Conservation (phyloP, 35 echinoderm and acorn worm species). For the Apostichopus japonicus region DNA sequence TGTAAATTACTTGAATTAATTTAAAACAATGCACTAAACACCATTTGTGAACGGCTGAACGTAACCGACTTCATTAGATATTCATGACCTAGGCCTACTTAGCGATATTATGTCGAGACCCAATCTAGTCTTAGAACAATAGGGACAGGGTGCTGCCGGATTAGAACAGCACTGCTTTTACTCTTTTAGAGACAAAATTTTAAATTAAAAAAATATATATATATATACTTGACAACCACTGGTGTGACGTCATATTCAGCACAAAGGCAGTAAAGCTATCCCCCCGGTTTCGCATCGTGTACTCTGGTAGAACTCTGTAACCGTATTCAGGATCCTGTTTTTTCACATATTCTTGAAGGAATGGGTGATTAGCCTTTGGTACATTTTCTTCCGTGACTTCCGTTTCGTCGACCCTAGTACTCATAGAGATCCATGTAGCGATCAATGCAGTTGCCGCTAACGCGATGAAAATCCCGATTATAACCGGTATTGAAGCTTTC, state of each 20-base stretch:
- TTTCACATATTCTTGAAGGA: constrained; percentile 44
- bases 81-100: too few species aligned
- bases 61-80: too few species aligned
- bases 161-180: too few species aligned
- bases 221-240: constrained; percentile 47
- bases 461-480: background rate
- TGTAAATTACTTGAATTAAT: too few species aligned
- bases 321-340: constrained; percentile 13
- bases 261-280: constrained; percentile 40
- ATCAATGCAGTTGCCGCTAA: background rate
- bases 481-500: background rate
- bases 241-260: constrained; percentile 63
- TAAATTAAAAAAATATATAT: too few species aligned
- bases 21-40: too few species aligned
- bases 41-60: too few species aligned
- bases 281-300: background rate
- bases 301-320: constrained; percentile 30
- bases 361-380: constrained; percentile 14
- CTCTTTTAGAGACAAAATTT: too few species aligned
- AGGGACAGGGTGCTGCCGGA: too few species aligned
- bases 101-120: too few species aligned
- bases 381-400: background rate
- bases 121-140: too few species aligned
- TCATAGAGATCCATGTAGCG: constrained; percentile 29
- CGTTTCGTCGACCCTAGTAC: background rate